Base-by-base conservation (phyloP, 1,140 invertebrate genomes). In the Linepithema humile region DNA sequence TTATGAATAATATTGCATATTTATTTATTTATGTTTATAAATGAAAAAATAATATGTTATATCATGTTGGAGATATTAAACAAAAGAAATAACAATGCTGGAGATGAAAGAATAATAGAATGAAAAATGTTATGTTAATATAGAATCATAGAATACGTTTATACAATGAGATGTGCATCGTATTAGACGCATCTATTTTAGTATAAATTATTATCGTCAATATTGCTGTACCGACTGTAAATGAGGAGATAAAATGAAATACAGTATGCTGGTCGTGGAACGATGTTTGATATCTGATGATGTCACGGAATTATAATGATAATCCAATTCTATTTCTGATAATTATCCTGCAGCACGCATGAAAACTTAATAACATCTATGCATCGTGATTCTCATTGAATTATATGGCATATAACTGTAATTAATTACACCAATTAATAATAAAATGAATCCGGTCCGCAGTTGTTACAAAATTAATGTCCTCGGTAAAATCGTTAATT, bases 391-490 rank as follows among this genome's bases (percentile, higher is more conserved):
- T 64, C 26, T 62, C 40, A 26, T 65, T 64, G 40, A 9, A 77
- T 77, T 48, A 64, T 4, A 48, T 23, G 45, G 40, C 45, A 35
- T 32, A 65, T 64, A 9, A 12, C 12, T 35, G 26, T 26, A 17
- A 64, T 75, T 75, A 75, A 64, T 75, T 75, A 77, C 35, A 65
- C 48, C 20, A 48, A 77, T 77, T 48, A 65, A 77, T 15, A 64
- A 4, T 50, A 38, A 77, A 48, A 35, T 17, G 20, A 20, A 23
- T 35, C 29, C n/a, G 57, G 59, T 26, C 64, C 64, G 0, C 10
- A 4, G 9, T 38, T 48, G 23, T 59, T 23, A 17, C 23, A 7
- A 45, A 45, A 62, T 75, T 77, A 77, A 77, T n/a, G 15, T 60
- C 17, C 35, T 35, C 35, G 40, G n/a, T 10, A 15, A 77, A 48